Evolutionary conservation across 2,797 vertebrate species (phyloP), one percentile per base, ranked within the genome.

Genomic region (Ctenochaetus hawaiiensis): DNA sequence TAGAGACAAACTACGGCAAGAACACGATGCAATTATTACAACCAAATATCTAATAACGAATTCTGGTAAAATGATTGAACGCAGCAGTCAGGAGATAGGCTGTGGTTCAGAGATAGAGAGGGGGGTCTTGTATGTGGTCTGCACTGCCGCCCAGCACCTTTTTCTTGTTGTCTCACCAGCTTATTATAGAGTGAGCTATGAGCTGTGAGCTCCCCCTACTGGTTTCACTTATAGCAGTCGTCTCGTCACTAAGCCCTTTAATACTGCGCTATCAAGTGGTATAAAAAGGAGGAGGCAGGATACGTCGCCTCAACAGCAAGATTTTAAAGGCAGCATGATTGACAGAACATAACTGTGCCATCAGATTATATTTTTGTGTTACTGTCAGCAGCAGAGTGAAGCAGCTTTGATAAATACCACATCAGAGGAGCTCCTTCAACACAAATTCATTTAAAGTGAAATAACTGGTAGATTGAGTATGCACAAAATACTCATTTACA

Each of bases 141-240:
- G 71, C 77, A 66, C 65, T 71, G 45, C 75, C 80, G 84, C 80
- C 86, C 88, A 81, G 80, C 80, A 82, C 81, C 66, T 79, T 61
- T 57, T 13, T 57, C 73, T 61, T 75, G 66, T 34, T 12, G n/a
- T 41, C 58, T 53, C 43, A 5, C 20, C 30, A 17, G 37, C 43
- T 67, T 48, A 59, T 45, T 58, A 30, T 1, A 43, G 48, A 14
- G 49, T 48, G 47, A 90, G 86, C 53, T 69, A 69, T 94, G 96
- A 95, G 90, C 85, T 96, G 92, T 92, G 95, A 95, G 96, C 95
- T 93, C 97, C 97, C 97, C 96, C 96, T 97, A 94, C 96, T 96
- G 97, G 91, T 85, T 12, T 0, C 37, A 52, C 7, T n/a, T 20
- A 34, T 43, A 52, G 57, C 39, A 64, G 37, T 20, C 44, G 14